Percentiles rank a stretch among this genome's conserved stretches.
These are phyloP conservation scores for Phenacoccus solenopsis DNA, from an alignment of 1,140 invertebrate species.

Conservation along the genomic window DNA sequence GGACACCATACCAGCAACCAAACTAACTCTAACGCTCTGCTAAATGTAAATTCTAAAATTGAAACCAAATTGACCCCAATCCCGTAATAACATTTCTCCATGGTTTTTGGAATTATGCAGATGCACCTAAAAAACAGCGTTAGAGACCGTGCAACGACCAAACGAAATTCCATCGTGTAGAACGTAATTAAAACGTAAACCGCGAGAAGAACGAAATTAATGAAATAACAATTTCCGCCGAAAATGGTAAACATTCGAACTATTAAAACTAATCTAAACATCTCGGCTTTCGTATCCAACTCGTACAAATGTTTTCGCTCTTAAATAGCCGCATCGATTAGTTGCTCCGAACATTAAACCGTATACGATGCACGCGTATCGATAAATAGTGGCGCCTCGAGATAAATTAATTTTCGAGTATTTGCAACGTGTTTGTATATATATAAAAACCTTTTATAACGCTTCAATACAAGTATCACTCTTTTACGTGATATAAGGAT, in stretches of 20 bases:
- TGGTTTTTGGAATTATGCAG: too few species aligned
- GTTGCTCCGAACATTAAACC: too few species aligned
- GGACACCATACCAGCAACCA: too few species aligned
- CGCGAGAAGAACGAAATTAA: background rate
- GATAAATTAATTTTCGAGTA: background rate
- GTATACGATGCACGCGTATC: too few species aligned
- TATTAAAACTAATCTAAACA: slow-evolving; percentile 3
- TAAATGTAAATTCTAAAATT: too few species aligned
- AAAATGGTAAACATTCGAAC: background rate
- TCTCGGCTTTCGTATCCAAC: background rate
- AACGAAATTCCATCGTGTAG: background rate
- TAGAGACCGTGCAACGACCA: too few species aligned
- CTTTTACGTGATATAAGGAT: background rate
- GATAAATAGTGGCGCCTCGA: background rate
- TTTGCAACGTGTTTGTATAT: too few species aligned
- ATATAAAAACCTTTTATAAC: too few species aligned
- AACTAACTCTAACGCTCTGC: too few species aligned
- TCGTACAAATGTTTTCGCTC: background rate
- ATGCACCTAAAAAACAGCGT: background rate
- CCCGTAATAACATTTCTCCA: too few species aligned
- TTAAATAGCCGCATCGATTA: background rate
- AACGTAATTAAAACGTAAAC: background rate
- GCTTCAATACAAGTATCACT: too few species aligned
- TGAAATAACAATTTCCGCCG: slow-evolving; percentile 1
- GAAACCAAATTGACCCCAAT: background rate